Evolutionary conservation across 2,797 vertebrate species (phyloP).

Genomic region (Pelochelys cantorii): DNA sequence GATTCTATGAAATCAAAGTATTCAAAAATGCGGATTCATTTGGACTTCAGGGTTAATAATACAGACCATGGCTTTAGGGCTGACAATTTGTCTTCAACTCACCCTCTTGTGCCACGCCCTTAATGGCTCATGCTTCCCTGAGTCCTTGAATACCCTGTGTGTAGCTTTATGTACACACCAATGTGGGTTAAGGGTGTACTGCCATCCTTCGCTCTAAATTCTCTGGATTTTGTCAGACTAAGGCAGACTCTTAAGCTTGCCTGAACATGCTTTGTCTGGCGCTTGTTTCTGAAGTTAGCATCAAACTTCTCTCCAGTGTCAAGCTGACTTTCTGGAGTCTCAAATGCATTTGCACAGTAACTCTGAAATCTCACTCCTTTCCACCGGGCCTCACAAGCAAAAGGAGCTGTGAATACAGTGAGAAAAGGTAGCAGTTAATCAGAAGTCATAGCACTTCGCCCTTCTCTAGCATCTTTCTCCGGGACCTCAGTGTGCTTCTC

Average conservation of each 20-base stretch:
- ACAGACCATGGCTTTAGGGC: not conserved
- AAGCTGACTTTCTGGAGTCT: slow-evolving; percentile 53
- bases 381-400: not conserved
- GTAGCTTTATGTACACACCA: not conserved
- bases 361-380: slow-evolving; percentile 57
- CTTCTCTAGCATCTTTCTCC: slow-evolving; percentile 24
- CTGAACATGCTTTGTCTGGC: not conserved
- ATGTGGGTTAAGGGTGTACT: not conserved
- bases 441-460: slow-evolving; percentile 32
- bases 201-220: not conserved
- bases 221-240: not conserved
- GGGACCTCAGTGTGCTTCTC: slow-evolving; percentile 55
- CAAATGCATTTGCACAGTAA: not conserved
- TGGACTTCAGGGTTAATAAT: not conserved
- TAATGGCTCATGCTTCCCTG: not conserved
- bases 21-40: not conserved
- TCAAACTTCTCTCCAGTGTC: not conserved
- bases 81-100: accelerated
- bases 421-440: slow-evolving; percentile 46
- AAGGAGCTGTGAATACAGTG: slow-evolving; percentile 11
- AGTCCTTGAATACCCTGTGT: not conserved
- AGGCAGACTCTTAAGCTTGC: not conserved
- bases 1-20: not conserved
- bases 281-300: not conserved
- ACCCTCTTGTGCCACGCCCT: accelerated